Percentiles rank a stretch among this genome's conserved stretches.
These are phyloP conservation scores for Sorex maritimensis DNA, from an alignment of 2,797 vertebrate species.

Conservation along the genomic window DNA sequence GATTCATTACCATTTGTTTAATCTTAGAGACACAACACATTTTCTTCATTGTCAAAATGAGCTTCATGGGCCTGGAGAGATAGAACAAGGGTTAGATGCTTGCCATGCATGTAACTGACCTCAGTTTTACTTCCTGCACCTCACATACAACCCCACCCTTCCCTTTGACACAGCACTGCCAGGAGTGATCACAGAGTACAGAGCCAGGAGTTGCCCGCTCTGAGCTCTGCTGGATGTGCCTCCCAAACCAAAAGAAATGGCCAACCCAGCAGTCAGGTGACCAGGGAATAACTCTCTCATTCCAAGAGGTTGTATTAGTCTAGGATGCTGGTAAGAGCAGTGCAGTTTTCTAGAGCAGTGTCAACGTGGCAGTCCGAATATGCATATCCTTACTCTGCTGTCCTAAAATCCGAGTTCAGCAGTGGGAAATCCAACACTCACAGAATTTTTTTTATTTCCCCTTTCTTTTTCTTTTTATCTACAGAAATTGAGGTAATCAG, in stretches of 20 bases:
- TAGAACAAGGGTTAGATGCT: no score
- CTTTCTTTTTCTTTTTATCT: neutral
- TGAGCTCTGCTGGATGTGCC: no score
- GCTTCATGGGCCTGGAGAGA: neutral
- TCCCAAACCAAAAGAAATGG: no score
- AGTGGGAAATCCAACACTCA: slow-evolving; percentile 16
- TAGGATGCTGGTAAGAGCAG: neutral
- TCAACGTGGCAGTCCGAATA: neutral
- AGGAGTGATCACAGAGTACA: no score
- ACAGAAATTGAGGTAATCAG: slow-evolving; percentile 52
- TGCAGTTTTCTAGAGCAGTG: neutral
- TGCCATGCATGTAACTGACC: no score
- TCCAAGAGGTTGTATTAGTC: neutral
- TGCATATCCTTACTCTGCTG: neutral
- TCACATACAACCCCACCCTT: no score
- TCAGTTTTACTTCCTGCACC: no score
- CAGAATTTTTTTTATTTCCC: no score
- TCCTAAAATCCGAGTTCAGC: slow-evolving; percentile 35
- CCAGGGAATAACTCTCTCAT: slow-evolving; percentile 14
- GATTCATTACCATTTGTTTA: slow-evolving; percentile 4
- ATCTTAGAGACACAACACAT: neutral
- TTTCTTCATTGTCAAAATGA: slow-evolving; percentile 51
- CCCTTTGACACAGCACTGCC: no score
- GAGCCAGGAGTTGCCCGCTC: no score
- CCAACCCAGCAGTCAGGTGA: neutral